phyloP scores from a whole-genome alignment of 2,888 invertebrate species.

The Perdita meconis region DNA sequence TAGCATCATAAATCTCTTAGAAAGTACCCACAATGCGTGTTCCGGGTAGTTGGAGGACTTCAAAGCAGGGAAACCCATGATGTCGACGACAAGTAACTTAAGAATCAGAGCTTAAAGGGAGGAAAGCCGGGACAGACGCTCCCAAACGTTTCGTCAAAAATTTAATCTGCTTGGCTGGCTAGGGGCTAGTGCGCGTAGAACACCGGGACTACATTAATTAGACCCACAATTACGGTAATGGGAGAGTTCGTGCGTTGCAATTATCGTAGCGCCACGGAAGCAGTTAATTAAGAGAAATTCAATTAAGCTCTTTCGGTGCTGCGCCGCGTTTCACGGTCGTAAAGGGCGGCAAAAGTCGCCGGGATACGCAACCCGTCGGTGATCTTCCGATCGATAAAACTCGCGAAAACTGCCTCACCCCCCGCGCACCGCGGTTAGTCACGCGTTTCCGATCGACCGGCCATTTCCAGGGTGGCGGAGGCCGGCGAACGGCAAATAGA shows the following conservation, averaged over 20 bases:
- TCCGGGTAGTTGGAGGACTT: neutral
- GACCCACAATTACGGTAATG: conserved; percentile 75
- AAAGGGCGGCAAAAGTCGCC: conserved; percentile 24
- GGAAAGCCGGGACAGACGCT: conserved; percentile 8
- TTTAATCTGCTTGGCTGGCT: conserved; percentile 55
- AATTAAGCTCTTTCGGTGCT: conserved; percentile 73
- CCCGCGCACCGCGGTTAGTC: no score
- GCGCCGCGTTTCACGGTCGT: conserved; percentile 34
- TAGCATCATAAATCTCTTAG: neutral
- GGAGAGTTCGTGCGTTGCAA: conserved; percentile 74
- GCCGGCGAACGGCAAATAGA: neutral
- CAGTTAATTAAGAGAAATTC: conserved; percentile 76
- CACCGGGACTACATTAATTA: conserved; percentile 71
- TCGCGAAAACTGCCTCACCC: neutral
- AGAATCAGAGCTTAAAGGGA: neutral
- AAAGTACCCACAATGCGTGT: neutral
- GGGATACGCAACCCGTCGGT: conserved; percentile 30
- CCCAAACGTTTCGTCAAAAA: conserved; percentile 59
- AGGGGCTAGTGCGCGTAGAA: conserved; percentile 44
- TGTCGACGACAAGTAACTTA: neutral
- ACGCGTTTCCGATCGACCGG: neutral
- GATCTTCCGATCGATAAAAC: conserved; percentile 46
- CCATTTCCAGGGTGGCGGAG: neutral
- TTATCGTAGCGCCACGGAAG: conserved; percentile 71
- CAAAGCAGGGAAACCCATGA: neutral